Percentiles rank a stretch among this genome's conserved stretches.
Conservation (phyloP, 2,113 vertebrate genomes). For the Misgurnus mizolepis region DNA sequence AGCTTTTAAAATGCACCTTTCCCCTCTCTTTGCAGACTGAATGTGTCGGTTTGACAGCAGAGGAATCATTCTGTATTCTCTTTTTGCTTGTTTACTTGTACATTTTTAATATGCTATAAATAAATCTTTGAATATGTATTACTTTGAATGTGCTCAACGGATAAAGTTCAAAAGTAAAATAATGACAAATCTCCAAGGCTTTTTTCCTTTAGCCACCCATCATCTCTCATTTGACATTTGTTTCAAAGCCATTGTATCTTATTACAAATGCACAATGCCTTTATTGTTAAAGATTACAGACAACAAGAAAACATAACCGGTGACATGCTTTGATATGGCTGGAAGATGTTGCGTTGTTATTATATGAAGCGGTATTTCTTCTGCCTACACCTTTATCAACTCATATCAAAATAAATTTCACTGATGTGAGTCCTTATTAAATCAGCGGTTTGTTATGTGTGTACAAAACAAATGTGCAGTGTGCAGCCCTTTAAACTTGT, state of each 20-base stretch:
- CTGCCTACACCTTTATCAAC: not conserved
- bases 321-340: conserved; percentile 29
- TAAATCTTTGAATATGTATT: conserved; percentile 11
- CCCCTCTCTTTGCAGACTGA: not conserved
- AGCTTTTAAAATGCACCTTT: not conserved
- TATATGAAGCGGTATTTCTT: not conserved
- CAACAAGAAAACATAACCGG: conserved; percentile 11
- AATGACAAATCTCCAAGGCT: conserved; percentile 12
- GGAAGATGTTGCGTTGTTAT: not conserved
- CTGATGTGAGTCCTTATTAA: not conserved
- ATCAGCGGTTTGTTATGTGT: not conserved
- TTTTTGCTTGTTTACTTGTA: conserved; percentile 22
- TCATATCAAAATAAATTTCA: not conserved
- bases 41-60: not conserved
- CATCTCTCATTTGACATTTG: conserved; percentile 24
- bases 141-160: conserved; percentile 4
- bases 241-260: conserved; percentile 18
- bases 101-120: conserved; percentile 22
- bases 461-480: not conserved
- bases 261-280: conserved; percentile 16
- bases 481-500: not conserved
- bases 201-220: conserved; percentile 20
- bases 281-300: conserved; percentile 4
- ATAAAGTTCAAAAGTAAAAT: conserved; percentile 5
- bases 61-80: not conserved